phyloP scores from a whole-genome alignment of 1,140 invertebrate species.

The Diplogasteroides magnus region DNA sequence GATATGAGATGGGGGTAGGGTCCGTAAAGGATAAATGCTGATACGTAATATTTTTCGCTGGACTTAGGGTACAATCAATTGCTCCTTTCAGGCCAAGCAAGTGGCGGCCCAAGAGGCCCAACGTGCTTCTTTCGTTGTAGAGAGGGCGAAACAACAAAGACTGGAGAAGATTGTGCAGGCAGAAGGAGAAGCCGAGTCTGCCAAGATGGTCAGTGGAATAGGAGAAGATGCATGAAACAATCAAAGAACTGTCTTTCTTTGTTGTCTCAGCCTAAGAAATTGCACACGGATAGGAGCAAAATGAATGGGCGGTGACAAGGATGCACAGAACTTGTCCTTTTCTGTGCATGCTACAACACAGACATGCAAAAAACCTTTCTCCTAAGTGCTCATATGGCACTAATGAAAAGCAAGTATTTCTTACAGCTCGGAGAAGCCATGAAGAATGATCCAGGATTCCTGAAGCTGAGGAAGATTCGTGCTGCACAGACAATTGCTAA shows the following conservation, averaged over 20 bases:
- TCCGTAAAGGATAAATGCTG: no score
- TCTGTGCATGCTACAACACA: background rate
- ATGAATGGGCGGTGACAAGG: background rate
- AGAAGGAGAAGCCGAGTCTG: slow-evolving; percentile 97
- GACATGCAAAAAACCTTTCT: background rate
- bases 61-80: no score
- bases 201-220: slow-evolving; percentile 60
- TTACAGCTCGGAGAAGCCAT: slow-evolving; percentile 87
- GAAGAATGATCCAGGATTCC: slow-evolving; percentile 86
- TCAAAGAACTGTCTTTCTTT: background rate
- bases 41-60: no score
- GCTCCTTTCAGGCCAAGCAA: slow-evolving; percentile 71
- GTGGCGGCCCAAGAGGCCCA: slow-evolving; percentile 94
- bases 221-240: background rate
- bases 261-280: background rate
- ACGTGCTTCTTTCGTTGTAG: slow-evolving; percentile 92
- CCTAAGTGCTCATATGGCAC: background rate
- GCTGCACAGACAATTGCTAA: slow-evolving; percentile 93
- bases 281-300: slow-evolving; percentile 1
- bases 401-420: slow-evolving; percentile 33
- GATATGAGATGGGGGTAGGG: no score
- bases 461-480: slow-evolving; percentile 92
- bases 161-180: slow-evolving; percentile 99
- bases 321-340: background rate
- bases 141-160: slow-evolving; percentile 90